These are phyloP conservation scores for Dasysyrphus albostriatus DNA, from an alignment of 2,888 invertebrate genomes.

Conservation along the genomic window DNA sequence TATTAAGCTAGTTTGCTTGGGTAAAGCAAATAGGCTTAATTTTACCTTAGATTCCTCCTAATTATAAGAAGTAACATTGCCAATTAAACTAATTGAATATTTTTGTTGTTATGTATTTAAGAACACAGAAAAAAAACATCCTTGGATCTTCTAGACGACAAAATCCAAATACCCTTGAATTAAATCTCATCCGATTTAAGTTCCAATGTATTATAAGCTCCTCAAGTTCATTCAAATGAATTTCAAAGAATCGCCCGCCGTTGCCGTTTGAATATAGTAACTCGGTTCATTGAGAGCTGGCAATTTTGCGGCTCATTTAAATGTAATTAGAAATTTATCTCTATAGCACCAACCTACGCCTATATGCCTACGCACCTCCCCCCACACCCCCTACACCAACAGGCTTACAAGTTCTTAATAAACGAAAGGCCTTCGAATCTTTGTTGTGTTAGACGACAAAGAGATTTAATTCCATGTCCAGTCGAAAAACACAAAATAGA, in stretches of 20 bases:
- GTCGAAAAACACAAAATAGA: neutral
- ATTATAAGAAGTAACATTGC: constrained; percentile 7
- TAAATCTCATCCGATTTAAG: constrained; percentile 10
- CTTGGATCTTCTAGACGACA: constrained; percentile 15
- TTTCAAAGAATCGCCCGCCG: neutral
- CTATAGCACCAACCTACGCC: neutral
- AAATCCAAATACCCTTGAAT: constrained; percentile 16
- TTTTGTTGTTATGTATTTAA: neutral
- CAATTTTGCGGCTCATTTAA: constrained; percentile 72
- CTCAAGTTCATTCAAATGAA: constrained; percentile 3
- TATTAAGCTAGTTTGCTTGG: neutral
- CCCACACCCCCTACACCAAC: too few species aligned
- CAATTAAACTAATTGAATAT: constrained; percentile 26
- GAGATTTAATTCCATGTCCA: constrained; percentile 37
- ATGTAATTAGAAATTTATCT: constrained; percentile 62
- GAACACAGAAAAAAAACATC: neutral
- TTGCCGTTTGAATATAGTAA: constrained; percentile 22
- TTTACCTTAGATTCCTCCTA: neutral
- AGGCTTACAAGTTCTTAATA: neutral
- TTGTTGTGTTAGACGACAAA: constrained; percentile 10
- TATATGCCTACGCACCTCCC: neutral
- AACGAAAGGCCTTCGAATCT: neutral
- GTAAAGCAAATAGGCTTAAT: neutral
- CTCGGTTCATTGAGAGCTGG: constrained; percentile 57
- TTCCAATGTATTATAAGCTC: neutral